phyloP scores from a whole-genome alignment of 2,888 invertebrate genomes.

The Cephus runcator region DNA sequence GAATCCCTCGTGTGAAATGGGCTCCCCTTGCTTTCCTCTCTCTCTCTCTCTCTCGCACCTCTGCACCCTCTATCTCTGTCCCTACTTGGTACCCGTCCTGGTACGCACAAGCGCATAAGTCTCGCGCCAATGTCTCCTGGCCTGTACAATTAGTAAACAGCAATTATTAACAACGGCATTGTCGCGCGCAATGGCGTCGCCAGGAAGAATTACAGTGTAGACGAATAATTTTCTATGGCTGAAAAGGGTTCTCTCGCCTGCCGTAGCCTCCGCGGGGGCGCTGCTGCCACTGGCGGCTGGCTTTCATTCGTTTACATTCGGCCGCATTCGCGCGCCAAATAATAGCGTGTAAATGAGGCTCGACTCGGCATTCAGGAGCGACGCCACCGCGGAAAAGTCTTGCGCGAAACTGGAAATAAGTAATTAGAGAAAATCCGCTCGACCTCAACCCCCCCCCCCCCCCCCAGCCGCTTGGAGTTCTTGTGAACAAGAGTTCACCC shows the following conservation, averaged over 20 bases:
- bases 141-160: slow-evolving; percentile 32
- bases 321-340: slow-evolving; percentile 8
- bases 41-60: slow-evolving; percentile 1
- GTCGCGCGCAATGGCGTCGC: slow-evolving; percentile 20
- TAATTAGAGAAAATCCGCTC: slow-evolving; percentile 7
- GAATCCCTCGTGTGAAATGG: neutral
- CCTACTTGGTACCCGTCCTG: no score
- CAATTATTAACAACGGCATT: slow-evolving; percentile 36
- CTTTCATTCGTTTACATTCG: slow-evolving; percentile 1
- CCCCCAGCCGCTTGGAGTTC: no score
- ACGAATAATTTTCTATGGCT: slow-evolving; percentile 21
- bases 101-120: neutral
- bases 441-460: neutral
- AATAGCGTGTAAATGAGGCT: slow-evolving; percentile 9
- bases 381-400: slow-evolving; percentile 9
- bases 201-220: slow-evolving; percentile 24
- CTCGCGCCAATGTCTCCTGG: slow-evolving; percentile 9
- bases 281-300: neutral
- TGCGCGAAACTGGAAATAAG: slow-evolving; percentile 1
- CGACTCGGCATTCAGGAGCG: slow-evolving; percentile 1
- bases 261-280: neutral
- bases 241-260: slow-evolving; percentile 11
- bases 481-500: no score
- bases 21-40: neutral
- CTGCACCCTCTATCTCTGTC: neutral